phyloP scores from a whole-genome alignment of 2,797 vertebrate species.

The Sebastes matsubarae region DNA sequence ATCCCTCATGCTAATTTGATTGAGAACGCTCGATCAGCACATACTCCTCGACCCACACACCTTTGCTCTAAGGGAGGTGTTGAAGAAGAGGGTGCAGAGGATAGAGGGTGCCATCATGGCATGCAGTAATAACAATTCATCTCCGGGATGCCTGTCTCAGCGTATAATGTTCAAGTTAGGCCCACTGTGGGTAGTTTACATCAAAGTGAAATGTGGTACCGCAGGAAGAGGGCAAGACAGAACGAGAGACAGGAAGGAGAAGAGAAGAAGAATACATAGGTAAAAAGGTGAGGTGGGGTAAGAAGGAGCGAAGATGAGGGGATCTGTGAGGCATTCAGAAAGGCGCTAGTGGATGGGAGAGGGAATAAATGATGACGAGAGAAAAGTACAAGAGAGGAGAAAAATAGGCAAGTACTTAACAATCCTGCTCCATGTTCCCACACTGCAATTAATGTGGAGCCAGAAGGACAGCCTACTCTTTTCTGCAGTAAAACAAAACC shows the following conservation, averaged over 20 bases:
- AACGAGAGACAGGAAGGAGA: slow-evolving; percentile 11
- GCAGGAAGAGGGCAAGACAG: slow-evolving; percentile 24
- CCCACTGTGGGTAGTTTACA: slow-evolving; percentile 71
- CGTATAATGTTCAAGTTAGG: slow-evolving; percentile 67
- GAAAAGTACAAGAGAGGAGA: slow-evolving; percentile 22
- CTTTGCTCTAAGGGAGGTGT: slow-evolving; percentile 51
- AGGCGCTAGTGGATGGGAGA: slow-evolving; percentile 4
- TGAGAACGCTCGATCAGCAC: slow-evolving; percentile 67
- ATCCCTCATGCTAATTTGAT: slow-evolving; percentile 80
- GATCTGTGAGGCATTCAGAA: slow-evolving; percentile 6
- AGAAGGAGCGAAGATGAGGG: slow-evolving; percentile 5
- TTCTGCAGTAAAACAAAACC: slow-evolving; percentile 74
- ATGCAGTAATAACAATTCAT: slow-evolving; percentile 73
- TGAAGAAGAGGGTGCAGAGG: slow-evolving; percentile 1
- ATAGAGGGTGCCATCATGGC: slow-evolving; percentile 53
- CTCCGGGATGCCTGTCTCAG: slow-evolving; percentile 68
- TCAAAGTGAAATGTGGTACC: slow-evolving; percentile 65
- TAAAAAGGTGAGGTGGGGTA: slow-evolving; percentile 29
- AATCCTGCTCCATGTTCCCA: slow-evolving; percentile 64
- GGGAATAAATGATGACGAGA: slow-evolving; percentile 9
- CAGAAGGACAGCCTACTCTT: slow-evolving; percentile 66
- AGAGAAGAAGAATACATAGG: not conserved
- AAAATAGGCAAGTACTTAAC: slow-evolving; percentile 54
- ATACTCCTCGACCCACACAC: slow-evolving; percentile 64
- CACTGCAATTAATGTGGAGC: slow-evolving; percentile 77